phyloP scores from a whole-genome alignment of 2,113 vertebrate species.

The Sterna hirundo region DNA sequence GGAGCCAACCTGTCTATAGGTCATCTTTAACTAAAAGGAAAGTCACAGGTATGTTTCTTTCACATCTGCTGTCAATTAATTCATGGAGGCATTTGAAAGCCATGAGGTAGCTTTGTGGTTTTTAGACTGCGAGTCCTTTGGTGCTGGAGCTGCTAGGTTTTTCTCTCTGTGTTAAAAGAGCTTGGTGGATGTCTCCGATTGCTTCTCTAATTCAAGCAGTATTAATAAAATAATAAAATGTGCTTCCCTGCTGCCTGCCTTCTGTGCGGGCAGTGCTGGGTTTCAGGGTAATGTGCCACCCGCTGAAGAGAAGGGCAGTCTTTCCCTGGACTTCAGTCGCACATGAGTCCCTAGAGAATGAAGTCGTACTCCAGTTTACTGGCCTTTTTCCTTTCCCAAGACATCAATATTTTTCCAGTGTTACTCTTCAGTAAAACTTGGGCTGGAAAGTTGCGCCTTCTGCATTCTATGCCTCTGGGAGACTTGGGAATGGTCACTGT shows the following conservation, averaged over 20 bases:
- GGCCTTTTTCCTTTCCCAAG: background rate
- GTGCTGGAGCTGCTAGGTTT: background rate
- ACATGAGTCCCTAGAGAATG: background rate
- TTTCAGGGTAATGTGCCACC: rapidly evolving
- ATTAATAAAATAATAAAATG: background rate
- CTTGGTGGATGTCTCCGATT: background rate
- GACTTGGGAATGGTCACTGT: background rate
- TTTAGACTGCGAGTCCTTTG: background rate
- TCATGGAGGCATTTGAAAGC: background rate
- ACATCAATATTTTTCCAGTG: background rate
- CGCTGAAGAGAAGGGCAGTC: background rate
- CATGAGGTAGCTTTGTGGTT: background rate
- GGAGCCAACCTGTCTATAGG: constrained; percentile 82
- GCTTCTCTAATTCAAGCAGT: background rate
- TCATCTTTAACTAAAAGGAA: constrained; percentile 80
- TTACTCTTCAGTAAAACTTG: background rate
- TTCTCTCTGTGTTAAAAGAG: background rate
- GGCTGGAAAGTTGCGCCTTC: background rate
- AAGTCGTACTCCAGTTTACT: background rate
- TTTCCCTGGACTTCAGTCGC: background rate
- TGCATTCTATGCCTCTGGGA: background rate
- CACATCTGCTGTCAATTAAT: background rate
- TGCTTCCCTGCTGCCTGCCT: background rate
- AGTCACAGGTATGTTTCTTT: constrained; percentile 80
- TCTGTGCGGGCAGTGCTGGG: background rate